A percentile compares a stretch with the other conserved stretches of the same genome.
Conservation (phyloP, 2,113 vertebrate species). For the Mohoua ochrocephala region DNA sequence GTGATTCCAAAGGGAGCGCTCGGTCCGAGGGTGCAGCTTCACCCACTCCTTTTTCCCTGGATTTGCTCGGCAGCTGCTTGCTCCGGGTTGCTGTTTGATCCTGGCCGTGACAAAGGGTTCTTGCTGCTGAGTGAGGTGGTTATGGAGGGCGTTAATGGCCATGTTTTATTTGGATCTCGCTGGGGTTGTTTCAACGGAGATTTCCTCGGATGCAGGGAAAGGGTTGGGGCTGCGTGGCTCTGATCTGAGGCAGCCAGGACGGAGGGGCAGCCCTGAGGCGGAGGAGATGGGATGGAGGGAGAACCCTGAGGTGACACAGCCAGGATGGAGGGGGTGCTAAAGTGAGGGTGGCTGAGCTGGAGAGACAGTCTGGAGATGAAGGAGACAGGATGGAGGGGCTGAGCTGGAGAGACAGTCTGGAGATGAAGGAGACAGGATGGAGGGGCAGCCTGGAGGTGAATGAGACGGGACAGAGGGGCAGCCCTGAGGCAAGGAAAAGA, state of each 20-base stretch:
- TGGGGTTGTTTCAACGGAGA: background rate
- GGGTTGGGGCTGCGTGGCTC: background rate
- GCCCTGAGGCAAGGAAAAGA: background rate
- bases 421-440: fast-evolving
- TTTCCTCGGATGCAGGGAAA: fast-evolving
- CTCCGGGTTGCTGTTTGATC: background rate
- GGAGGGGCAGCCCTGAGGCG: background rate
- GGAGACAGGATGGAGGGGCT: background rate
- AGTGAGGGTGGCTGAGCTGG: too few species aligned
- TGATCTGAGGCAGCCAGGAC: fast-evolving
- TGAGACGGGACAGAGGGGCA: too few species aligned
- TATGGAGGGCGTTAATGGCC: background rate
- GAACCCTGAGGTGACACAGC: background rate
- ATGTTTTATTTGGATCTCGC: background rate
- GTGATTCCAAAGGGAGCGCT: fast-evolving
- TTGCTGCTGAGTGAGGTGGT: background rate
- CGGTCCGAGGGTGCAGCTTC: background rate
- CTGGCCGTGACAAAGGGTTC: background rate
- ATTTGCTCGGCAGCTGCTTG: background rate
- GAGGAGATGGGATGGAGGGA: background rate
- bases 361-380: background rate
- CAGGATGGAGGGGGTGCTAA: background rate
- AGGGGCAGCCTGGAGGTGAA: background rate
- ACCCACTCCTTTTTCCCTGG: background rate
- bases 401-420: background rate